phyloP scores from a whole-genome alignment of 2,888 invertebrate genomes.

The Acronicta psi region DNA sequence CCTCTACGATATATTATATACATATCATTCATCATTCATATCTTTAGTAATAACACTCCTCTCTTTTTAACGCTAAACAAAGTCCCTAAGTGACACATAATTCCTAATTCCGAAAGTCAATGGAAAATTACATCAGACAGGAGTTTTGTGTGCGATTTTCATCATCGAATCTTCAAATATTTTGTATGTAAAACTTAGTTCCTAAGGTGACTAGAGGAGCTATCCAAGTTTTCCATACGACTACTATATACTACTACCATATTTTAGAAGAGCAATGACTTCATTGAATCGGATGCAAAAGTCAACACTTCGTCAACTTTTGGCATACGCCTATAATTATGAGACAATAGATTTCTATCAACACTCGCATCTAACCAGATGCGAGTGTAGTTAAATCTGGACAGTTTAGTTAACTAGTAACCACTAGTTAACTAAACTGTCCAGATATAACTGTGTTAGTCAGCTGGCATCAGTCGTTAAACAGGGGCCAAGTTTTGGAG shows the following conservation, averaged over 20 bases:
- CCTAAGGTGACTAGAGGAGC: too few species aligned
- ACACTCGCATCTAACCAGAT: conserved; percentile 31
- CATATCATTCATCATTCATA: too few species aligned
- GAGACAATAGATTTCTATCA: conserved; percentile 44
- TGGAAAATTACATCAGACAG: too few species aligned
- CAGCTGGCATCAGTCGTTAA: conserved; percentile 40
- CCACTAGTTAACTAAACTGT: conserved; percentile 37
- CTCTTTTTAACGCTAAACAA: too few species aligned
- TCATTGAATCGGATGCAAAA: conserved; percentile 36
- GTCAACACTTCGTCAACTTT: conserved; percentile 43
- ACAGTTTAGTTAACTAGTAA: conserved; percentile 38
- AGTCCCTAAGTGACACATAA: too few species aligned
- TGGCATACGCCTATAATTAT: conserved; percentile 36
- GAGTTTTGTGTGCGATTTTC: too few species aligned
- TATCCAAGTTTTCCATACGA: too few species aligned
- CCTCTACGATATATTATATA: background rate
- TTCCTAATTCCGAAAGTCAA: too few species aligned
- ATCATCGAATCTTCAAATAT: too few species aligned
- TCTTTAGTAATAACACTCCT: background rate
- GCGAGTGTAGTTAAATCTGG: conserved; percentile 36
- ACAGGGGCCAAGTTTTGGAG: conserved; percentile 42
- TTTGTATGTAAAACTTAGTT: too few species aligned
- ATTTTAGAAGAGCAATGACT: conserved; percentile 23
- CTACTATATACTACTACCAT: too few species aligned
- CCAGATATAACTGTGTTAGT: conserved; percentile 30